Percentiles rank a stretch among this genome's conserved stretches.
Conservation (phyloP, 2,113 vertebrate species). For the Cyphomyrus plagiostoma region DNA sequence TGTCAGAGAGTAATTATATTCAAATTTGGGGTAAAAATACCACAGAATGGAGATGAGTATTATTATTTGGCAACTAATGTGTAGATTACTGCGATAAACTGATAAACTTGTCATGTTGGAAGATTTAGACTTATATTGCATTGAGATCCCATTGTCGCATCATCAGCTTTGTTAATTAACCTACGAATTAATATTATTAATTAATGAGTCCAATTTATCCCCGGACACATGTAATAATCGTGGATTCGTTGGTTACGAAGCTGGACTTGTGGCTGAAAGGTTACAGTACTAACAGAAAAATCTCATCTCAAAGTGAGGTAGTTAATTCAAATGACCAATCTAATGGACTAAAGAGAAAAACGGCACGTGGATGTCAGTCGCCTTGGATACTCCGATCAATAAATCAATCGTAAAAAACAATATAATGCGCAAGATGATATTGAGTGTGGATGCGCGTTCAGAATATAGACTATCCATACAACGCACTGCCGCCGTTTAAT, state of each 20-base stretch:
- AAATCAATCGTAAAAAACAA: background rate
- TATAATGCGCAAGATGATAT: background rate
- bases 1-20: background rate
- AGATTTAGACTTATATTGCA: background rate
- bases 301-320: background rate
- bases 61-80: background rate
- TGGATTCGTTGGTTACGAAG: background rate
- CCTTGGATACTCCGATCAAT: background rate
- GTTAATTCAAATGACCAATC: background rate
- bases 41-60: background rate
- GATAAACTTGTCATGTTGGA: background rate
- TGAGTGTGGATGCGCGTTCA: background rate
- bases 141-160: background rate
- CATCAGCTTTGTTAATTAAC: background rate
- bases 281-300: background rate
- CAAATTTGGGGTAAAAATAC: background rate
- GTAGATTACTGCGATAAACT: background rate
- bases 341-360: background rate
- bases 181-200: background rate
- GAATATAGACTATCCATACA: background rate
- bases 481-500: background rate
- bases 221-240: background rate
- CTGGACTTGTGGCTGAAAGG: background rate
- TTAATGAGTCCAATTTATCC: background rate
- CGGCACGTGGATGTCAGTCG: background rate